These are phyloP conservation scores for Oceanodroma leucorhoa DNA, from an alignment of 2,797 vertebrate species.

Conservation along the genomic window DNA sequence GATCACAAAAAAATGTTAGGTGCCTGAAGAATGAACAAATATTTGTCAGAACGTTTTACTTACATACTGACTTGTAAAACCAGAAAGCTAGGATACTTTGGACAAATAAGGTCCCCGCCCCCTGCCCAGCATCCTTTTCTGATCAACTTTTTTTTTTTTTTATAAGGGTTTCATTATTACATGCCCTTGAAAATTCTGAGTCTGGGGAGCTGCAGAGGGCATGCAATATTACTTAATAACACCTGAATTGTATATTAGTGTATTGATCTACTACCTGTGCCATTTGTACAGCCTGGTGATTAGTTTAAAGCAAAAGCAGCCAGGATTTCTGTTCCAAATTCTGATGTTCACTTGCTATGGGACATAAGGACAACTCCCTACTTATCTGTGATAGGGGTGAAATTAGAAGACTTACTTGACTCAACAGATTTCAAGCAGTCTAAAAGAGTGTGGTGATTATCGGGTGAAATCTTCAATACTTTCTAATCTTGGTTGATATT, in stretches of 20 bases:
- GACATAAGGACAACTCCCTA: neutral
- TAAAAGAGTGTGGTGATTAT: neutral
- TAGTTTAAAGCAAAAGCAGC: neutral
- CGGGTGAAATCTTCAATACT: conserved; percentile 4
- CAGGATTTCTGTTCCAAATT: neutral
- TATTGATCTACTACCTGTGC: neutral
- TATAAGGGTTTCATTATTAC: neutral
- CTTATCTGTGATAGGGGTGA: neutral
- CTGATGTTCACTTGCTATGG: neutral
- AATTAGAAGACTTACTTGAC: neutral
- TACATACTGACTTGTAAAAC: neutral
- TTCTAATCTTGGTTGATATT: conserved; percentile 13
- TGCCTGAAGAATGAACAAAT: neutral
- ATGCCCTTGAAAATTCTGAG: conserved; percentile 7
- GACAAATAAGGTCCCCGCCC: neutral
- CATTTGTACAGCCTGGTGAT: neutral
- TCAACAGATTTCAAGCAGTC: neutral
- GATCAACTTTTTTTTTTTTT: neutral
- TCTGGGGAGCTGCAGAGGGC: neutral
- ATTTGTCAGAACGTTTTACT: neutral
- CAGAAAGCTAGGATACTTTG: neutral
- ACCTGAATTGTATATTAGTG: neutral
- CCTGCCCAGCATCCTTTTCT: neutral
- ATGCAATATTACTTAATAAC: conserved; percentile 19
- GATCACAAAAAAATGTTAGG: neutral